Conservation (phyloP, 2,888 invertebrate genomes). For the Pammene fasciana region DNA sequence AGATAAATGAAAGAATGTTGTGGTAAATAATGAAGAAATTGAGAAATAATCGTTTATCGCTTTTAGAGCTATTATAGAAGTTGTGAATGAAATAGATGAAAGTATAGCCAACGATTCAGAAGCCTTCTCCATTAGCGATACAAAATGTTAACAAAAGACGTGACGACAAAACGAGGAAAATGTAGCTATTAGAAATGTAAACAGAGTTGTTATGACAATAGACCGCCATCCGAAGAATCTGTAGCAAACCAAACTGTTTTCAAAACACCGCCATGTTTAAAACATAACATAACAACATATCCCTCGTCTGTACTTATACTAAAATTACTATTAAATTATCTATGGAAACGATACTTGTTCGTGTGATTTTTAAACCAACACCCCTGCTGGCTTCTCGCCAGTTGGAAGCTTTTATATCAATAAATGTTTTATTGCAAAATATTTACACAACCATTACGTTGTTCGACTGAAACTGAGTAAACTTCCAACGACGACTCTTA, state of each 20-base stretch:
- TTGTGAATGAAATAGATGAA: conserved; percentile 33
- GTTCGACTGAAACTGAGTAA: conserved; percentile 47
- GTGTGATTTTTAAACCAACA: conserved; percentile 80
- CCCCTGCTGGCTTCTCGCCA: conserved; percentile 81
- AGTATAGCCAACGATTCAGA: conserved; percentile 51
- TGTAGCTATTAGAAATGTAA: conserved; percentile 76
- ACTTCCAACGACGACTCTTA: conserved; percentile 79
- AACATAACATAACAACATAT: conserved; percentile 75
- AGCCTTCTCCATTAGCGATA: conserved; percentile 60
- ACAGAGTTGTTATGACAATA: conserved; percentile 82
- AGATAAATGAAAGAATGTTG: neutral
- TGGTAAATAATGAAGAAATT: neutral
- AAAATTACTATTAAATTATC: conserved; percentile 58
- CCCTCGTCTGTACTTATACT: conserved; percentile 72
- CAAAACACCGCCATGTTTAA: conserved; percentile 74
- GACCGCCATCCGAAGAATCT: conserved; percentile 80
- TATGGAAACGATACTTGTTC: conserved; percentile 81
- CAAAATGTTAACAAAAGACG: conserved; percentile 57
- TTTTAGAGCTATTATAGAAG: neutral
- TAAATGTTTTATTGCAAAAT: conserved; percentile 59
- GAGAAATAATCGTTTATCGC: neutral
- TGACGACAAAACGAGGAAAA: conserved; percentile 71
- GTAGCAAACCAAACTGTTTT: conserved; percentile 73
- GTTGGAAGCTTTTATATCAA: conserved; percentile 74
- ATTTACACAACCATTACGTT: conserved; percentile 45